Conservation (phyloP, 2,113 vertebrate species). For the Plecotus auritus region DNA sequence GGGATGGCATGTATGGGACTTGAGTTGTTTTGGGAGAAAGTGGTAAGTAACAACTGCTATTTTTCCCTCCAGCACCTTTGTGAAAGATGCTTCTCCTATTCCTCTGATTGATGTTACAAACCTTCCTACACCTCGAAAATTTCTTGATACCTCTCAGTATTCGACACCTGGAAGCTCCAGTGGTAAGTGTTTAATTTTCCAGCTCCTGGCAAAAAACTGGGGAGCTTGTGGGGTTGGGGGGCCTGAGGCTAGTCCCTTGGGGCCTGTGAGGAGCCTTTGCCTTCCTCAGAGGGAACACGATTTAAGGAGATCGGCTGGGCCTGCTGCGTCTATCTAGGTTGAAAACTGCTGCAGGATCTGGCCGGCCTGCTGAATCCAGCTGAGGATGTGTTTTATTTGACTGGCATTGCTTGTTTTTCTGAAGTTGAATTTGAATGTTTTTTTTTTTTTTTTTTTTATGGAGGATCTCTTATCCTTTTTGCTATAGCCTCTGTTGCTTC, state of each 20-base stretch:
- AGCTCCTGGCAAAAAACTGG: not conserved
- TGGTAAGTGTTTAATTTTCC: slow-evolving; percentile 79
- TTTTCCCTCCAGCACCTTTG: slow-evolving; percentile 78
- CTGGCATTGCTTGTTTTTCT: not conserved
- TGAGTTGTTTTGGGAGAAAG: not conserved
- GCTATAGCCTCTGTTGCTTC: not conserved
- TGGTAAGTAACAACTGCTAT: not conserved
- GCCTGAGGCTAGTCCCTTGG: not conserved
- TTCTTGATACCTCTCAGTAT: slow-evolving; percentile 91
- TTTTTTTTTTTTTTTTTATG: not conserved
- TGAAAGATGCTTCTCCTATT: slow-evolving; percentile 87
- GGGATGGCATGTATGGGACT: not conserved
- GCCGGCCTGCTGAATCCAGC: not conserved
- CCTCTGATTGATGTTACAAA: slow-evolving; percentile 90
- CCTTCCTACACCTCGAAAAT: slow-evolving; percentile 92
- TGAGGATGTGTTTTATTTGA: not conserved
- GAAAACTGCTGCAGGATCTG: not conserved
- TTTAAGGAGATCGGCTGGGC: not conserved
- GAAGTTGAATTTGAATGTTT: not conserved
- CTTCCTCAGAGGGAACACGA: not conserved
- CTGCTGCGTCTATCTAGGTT: not conserved
- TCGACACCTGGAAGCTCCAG: slow-evolving; percentile 83
- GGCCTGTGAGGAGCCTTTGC: not conserved
- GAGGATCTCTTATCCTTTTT: not conserved
- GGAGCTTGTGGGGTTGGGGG: too few species aligned